Evolutionary conservation across 53 echinoderm and acorn worm species (phyloP).

Genomic region (Zoroaster sp.): DNA sequence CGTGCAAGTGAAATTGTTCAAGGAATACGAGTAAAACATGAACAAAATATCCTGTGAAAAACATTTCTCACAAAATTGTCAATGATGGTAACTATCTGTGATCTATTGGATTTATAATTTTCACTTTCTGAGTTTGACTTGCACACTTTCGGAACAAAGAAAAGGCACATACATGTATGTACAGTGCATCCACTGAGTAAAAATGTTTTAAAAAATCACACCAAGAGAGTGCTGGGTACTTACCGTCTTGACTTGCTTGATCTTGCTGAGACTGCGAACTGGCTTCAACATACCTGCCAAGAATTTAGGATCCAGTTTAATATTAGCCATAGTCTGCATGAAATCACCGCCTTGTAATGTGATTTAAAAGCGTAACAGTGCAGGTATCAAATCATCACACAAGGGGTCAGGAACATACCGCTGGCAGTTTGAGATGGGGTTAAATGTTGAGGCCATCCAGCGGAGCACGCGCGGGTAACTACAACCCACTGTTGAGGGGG

Average conservation of each 20-base stretch:
- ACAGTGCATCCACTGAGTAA: too few species aligned
- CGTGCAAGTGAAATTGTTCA: too few species aligned
- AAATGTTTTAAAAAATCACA: too few species aligned
- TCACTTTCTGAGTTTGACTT: too few species aligned
- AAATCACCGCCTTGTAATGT: not conserved
- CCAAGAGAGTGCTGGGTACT: constrained; percentile 6
- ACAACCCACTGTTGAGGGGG: not conserved
- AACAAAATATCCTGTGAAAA: too few species aligned
- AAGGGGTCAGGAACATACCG: not conserved
- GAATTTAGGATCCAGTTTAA: constrained; percentile 77
- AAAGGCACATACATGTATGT: too few species aligned
- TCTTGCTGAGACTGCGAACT: constrained; percentile 77
- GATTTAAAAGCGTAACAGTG: constrained; percentile 1
- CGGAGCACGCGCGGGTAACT: not conserved
- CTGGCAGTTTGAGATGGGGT: not conserved
- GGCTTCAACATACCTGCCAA: constrained; percentile 89
- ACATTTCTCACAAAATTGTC: too few species aligned
- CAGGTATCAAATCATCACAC: not conserved
- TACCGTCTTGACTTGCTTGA: constrained; percentile 63
- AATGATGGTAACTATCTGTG: too few species aligned
- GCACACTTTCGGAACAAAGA: too few species aligned
- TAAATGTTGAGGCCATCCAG: not conserved
- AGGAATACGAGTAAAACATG: too few species aligned
- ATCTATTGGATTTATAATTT: too few species aligned
- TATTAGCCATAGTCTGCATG: constrained; percentile 64